Conservation (phyloP, 2,888 invertebrate species). For the Patella pellucida region DNA sequence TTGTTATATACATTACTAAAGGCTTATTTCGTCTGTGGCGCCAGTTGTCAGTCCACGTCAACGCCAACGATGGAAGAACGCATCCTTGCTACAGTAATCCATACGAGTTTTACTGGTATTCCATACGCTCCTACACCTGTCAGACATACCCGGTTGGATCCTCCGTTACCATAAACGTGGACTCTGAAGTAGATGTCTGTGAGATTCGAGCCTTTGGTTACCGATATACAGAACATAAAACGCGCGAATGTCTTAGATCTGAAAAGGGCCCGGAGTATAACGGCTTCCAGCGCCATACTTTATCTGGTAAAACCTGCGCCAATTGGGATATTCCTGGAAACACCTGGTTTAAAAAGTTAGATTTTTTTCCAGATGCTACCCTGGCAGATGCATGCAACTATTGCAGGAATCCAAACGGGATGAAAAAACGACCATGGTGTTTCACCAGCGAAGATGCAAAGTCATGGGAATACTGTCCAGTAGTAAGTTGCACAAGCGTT, state of each 20-base stretch:
- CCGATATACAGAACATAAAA: background rate
- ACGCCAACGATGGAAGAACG: background rate
- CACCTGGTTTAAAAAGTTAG: too few relatives aligned
- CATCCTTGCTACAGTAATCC: background rate
- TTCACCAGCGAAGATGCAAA: background rate
- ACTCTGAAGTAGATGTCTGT: background rate
- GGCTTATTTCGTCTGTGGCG: background rate
- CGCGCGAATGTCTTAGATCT: conserved; percentile 17
- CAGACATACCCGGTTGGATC: background rate
- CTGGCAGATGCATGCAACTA: background rate
- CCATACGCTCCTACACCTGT: background rate
- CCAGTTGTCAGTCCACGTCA: background rate
- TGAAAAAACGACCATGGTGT: background rate
- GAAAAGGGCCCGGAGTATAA: conserved; percentile 14
- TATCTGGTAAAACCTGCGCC: background rate
- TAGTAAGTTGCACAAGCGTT: background rate
- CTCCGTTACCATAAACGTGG: background rate
- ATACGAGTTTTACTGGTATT: background rate
- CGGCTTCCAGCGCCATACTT: conserved; percentile 6
- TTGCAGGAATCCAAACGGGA: conserved; percentile 11
- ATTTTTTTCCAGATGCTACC: background rate
- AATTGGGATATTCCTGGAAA: background rate
- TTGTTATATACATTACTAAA: background rate
- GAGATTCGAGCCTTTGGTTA: background rate
- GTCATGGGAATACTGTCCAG: background rate